A percentile compares a stretch with the other conserved stretches of the same genome.
Conservation (phyloP, 2,113 vertebrate genomes). For the Loxodonta africana region DNA sequence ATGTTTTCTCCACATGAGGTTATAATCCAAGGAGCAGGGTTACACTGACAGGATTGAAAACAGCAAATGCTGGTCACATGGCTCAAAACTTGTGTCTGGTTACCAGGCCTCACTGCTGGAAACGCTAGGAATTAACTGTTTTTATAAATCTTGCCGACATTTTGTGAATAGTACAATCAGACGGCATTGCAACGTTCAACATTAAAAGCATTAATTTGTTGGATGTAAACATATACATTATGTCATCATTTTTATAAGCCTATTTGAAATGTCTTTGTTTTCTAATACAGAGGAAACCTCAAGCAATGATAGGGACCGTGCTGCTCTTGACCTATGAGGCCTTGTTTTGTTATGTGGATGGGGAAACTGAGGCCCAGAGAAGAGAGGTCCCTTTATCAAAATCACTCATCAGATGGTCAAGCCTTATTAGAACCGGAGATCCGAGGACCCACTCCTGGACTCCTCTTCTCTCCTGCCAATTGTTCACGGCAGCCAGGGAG, state of each 20-base stretch:
- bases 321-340: neutral
- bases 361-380: constrained; percentile 31
- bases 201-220: neutral
- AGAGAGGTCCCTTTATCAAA: neutral
- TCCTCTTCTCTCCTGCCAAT: neutral
- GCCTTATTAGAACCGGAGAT: neutral
- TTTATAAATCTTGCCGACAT: neutral
- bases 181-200: neutral
- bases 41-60: neutral
- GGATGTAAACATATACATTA: neutral
- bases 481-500: neutral
- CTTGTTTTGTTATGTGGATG: neutral
- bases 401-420: neutral
- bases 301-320: neutral
- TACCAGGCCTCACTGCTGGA: neutral
- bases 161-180: neutral
- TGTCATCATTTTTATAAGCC: neutral
- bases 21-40: neutral
- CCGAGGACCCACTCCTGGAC: neutral
- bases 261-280: neutral
- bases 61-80: neutral
- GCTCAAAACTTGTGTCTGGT: neutral
- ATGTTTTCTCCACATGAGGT: neutral
- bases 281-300: neutral
- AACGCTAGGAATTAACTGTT: neutral